Evolutionary conservation across 2,113 vertebrate species (phyloP).

Genomic region (Passerina amoena): DNA sequence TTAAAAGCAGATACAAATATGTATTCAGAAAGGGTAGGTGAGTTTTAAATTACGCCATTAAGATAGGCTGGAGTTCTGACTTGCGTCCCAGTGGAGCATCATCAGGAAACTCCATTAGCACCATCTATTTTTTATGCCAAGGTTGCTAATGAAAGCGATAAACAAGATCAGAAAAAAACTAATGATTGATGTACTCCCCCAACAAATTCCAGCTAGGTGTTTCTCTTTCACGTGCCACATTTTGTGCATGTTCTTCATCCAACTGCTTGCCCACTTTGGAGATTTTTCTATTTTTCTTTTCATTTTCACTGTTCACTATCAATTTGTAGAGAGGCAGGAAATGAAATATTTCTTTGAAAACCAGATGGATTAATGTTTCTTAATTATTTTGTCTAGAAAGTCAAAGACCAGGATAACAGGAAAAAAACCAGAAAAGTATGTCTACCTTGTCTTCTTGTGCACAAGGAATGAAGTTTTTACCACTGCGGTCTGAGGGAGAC

Average conservation of each 20-base stretch:
- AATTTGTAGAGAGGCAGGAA: not conserved
- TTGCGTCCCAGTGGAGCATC: not conserved
- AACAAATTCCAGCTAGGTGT: not conserved
- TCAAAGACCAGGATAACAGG: not conserved
- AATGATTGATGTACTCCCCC: not conserved
- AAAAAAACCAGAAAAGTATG: not conserved
- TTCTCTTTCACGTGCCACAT: not conserved
- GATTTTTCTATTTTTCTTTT: not conserved
- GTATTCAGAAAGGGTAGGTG: not conserved
- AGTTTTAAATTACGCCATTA: not conserved
- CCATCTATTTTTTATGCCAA: not conserved
- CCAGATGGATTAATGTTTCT: not conserved
- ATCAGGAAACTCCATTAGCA: constrained; percentile 42
- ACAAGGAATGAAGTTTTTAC: not conserved
- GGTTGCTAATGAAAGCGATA: not conserved
- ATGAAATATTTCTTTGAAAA: not conserved
- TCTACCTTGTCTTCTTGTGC: not conserved
- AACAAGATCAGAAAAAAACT: constrained; percentile 41
- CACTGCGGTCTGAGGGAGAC: not conserved
- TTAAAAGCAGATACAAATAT: not conserved
- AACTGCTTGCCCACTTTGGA: not conserved
- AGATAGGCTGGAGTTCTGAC: not conserved
- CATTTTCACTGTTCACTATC: not conserved
- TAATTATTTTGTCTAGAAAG: not conserved
- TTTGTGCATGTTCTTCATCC: not conserved